Conservation (phyloP, 2,113 vertebrate species). For the Corythornis vintsioides region DNA sequence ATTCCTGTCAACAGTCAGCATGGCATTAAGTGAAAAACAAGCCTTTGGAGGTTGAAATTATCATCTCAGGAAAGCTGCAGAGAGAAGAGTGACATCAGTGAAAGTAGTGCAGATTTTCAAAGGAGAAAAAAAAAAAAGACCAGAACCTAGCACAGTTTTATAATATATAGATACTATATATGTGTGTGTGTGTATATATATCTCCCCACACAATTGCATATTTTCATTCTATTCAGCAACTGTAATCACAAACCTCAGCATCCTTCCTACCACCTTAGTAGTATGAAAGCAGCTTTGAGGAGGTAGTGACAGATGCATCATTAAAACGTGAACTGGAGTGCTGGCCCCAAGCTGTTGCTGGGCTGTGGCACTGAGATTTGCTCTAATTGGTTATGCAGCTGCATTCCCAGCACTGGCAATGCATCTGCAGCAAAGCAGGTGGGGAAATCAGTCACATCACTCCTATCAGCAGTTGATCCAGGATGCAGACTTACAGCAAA, state of each 20-base stretch:
- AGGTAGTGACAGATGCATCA: not conserved
- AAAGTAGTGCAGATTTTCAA: not conserved
- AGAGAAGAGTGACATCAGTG: not conserved
- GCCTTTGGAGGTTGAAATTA: not conserved
- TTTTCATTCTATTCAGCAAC: not conserved
- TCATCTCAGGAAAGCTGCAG: not conserved
- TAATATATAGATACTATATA: not conserved
- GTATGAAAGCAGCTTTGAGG: not conserved
- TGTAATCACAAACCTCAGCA: not conserved
- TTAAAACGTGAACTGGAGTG: not conserved
- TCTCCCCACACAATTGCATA: accelerated
- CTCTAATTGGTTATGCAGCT: not conserved
- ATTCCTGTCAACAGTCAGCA: not conserved
- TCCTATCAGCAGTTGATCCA: not conserved
- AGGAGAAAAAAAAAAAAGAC: not conserved
- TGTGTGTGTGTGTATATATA: not conserved
- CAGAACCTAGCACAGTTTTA: not conserved
- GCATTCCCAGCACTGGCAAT: not conserved
- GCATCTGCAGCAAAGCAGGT: not conserved
- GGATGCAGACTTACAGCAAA: not conserved
- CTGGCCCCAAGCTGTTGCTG: not conserved
- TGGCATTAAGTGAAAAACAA: not conserved
- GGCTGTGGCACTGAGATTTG: not conserved
- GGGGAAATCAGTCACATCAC: not conserved
- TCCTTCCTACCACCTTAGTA: not conserved